Evolutionary conservation across 2,888 invertebrate species (phyloP), one percentile per base, ranked within the genome.

Genomic region (Tetragonisca angustula): DNA sequence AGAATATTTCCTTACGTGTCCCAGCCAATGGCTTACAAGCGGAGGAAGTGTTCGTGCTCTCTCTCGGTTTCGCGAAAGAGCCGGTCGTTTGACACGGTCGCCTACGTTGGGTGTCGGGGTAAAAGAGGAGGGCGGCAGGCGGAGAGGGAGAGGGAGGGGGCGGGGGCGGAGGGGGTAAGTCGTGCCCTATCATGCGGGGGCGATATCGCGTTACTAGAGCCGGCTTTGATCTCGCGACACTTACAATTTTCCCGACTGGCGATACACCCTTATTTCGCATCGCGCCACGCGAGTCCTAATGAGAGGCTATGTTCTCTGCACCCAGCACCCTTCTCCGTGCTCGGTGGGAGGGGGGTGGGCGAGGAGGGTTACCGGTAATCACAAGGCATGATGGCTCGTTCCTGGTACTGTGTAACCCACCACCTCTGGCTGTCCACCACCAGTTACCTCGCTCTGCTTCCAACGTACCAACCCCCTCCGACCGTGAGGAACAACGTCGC

Each of bases 211-310:
- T 94, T 94, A 94, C 94, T 90, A 81, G 84, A 83, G 87, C 89
- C 90, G 89, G 92, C 94, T 94, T 94, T 94, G 94, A 94, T 94
- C 94, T 94, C 90, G 92, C 94, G 94, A 94, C 94, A 94, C 94
- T 94, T 94, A 94, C 94, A 94, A 94, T 94, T 94, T 94, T 92
- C 92, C 93, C 91, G 90, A 92, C 91, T 90, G 92, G 90, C 94
- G 94, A 94, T 94, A 94, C 92, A 93, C 94, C 93, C 93, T 93
- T 94, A 94, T 94, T 94, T 93, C 92, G 91, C 89, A 83, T 91
- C 89, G 89, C 90, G 90, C 90, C 91, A 92, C 92, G 92, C 93
- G 93, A 93, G 90, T 89, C 85, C 90, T 94, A 94, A 94, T 94
- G 94, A 94, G 92, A 94, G 94, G 91, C 94, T 92, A 91, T 92